Conservation (phyloP, 2,113 vertebrate species). For the Uropsilus gracilis region DNA sequence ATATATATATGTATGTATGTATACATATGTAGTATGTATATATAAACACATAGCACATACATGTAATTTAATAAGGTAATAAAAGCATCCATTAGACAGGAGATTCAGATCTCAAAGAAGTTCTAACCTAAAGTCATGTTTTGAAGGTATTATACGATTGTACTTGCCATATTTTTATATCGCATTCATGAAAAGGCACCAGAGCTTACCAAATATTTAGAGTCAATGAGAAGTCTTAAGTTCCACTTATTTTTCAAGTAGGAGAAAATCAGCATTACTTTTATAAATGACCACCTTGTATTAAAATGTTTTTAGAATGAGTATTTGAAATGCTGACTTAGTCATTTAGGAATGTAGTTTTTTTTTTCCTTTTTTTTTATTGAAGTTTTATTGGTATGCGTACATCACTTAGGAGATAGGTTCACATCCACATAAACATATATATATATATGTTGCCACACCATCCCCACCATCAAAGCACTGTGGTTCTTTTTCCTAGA, state of each 20-base stretch:
- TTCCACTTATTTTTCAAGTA: not conserved
- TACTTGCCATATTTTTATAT: not conserved
- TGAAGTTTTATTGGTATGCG: too few species aligned
- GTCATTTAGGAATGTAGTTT: not conserved
- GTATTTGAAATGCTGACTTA: not conserved
- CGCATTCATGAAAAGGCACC: not conserved
- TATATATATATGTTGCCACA: too few species aligned
- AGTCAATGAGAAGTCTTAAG: not conserved
- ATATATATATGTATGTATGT: too few species aligned
- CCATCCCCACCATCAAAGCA: too few species aligned
- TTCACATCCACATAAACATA: too few species aligned
- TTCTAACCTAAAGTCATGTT: not conserved
- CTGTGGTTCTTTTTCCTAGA: too few species aligned
- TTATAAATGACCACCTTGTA: not conserved
- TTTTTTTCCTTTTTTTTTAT: too few species aligned
- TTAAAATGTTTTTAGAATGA: slow-evolving; percentile 8
- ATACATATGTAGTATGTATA: too few species aligned
- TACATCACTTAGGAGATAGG: too few species aligned
- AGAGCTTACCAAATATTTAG: not conserved
- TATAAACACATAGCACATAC: too few species aligned
- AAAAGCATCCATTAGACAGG: not conserved
- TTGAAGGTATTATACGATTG: not conserved
- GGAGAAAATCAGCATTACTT: not conserved
- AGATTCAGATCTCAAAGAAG: not conserved
- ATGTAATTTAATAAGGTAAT: not conserved